Evolutionary conservation across 2,797 vertebrate genomes (phyloP).

Genomic region (Alca torda): DNA sequence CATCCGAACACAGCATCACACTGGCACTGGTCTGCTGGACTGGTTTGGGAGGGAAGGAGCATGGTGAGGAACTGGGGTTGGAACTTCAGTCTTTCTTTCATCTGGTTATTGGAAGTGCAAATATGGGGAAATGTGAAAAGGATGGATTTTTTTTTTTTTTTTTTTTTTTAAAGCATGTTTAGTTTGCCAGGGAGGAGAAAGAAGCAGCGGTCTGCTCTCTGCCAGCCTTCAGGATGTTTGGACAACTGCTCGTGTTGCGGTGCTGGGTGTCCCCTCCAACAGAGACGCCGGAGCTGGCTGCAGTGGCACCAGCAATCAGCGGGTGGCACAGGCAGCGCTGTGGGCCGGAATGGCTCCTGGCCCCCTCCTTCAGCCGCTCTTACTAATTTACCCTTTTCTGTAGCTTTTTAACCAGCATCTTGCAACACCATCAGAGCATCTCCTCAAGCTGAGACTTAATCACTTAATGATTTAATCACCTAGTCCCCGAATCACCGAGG

Average conservation of each 20-base stretch:
- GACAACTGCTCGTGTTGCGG: rapidly evolving
- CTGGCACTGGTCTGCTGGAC: background rate
- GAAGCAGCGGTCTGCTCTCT: background rate
- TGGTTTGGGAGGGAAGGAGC: background rate
- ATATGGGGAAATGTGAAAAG: background rate
- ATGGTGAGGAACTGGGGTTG: background rate
- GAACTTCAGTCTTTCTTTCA: background rate
- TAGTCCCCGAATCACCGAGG: rapidly evolving
- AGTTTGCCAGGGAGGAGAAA: background rate
- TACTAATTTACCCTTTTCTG: background rate
- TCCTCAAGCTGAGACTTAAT: background rate
- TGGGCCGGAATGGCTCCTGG: rapidly evolving
- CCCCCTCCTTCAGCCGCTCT: background rate
- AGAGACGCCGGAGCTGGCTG: background rate
- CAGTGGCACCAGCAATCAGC: background rate
- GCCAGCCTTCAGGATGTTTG: background rate
- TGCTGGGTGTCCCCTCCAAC: background rate
- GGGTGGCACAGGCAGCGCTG: background rate
- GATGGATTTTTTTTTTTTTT: too few species aligned
- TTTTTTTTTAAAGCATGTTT: background rate
- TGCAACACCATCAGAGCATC: background rate
- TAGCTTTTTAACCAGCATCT: background rate
- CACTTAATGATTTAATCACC: background rate
- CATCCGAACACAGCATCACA: rapidly evolving
- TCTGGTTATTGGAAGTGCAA: background rate